Conservation (phyloP, 2,888 invertebrate species). For the Anthrax anthrax region DNA sequence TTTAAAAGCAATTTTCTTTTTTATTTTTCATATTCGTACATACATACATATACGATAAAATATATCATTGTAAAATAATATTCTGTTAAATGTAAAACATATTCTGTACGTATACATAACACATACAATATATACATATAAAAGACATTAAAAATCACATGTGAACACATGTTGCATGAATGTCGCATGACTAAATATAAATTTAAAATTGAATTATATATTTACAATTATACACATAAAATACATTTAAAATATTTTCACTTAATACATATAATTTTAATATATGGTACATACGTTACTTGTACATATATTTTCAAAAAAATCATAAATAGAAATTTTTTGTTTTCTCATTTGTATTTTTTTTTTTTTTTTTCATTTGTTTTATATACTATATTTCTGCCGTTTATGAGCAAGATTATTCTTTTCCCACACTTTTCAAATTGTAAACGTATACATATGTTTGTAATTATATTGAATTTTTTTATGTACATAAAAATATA, state of each 20-base stretch:
- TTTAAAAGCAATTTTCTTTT: constrained; percentile 1
- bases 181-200: neutral
- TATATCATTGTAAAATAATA: neutral
- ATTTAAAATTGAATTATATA: no score
- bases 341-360: no score
- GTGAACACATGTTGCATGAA: neutral
- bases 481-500: neutral
- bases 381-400: no score
- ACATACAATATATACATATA: no score
- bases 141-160: neutral
- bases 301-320: neutral
- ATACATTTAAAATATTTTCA: no score
- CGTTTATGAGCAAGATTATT: neutral
- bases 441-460: neutral
- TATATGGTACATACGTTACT: no score
- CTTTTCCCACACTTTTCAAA: neutral
- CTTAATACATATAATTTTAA: neutral
- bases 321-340: no score
- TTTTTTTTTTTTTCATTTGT: neutral
- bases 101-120: neutral
- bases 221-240: no score
- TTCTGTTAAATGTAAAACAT: neutral
- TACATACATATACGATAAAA: neutral
- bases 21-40: neutral
- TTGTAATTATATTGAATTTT: neutral